Percentiles rank a stretch among this genome's conserved stretches.
Evolutionary conservation across 1,140 invertebrate species (phyloP).

Genomic region (Sitophilus oryzae): DNA sequence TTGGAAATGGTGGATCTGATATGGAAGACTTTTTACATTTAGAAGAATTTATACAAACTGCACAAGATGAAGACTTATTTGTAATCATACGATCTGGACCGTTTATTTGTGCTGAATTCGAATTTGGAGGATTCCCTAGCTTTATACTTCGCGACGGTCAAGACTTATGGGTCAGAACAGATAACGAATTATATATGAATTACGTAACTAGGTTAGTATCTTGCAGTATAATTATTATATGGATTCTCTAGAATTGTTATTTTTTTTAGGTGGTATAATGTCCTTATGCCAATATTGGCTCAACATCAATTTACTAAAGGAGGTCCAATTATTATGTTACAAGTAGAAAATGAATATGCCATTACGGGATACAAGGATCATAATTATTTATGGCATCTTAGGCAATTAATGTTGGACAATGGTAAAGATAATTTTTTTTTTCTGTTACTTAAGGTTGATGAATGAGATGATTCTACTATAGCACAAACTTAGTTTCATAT

Average conservation of each 20-base stretch:
- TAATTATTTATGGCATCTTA: slow-evolving; percentile 45
- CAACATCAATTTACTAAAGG: slow-evolving; percentile 50
- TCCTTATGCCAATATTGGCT: slow-evolving; percentile 46
- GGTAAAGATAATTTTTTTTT: no score
- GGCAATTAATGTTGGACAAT: slow-evolving; percentile 38
- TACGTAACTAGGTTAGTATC: slow-evolving; percentile 36
- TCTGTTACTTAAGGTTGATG: no score
- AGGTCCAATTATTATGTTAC: slow-evolving; percentile 52
- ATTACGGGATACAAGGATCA: slow-evolving; percentile 19
- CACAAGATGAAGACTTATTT: slow-evolving; percentile 72
- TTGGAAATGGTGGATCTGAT: slow-evolving; percentile 66
- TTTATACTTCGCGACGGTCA: slow-evolving; percentile 27
- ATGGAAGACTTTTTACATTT: slow-evolving; percentile 52
- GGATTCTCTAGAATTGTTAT: no score
- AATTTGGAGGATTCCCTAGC: slow-evolving; percentile 44
- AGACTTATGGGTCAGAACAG: slow-evolving; percentile 47
- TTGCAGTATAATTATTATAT: neutral
- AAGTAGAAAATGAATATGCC: slow-evolving; percentile 56
- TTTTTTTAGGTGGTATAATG: slow-evolving; percentile 44
- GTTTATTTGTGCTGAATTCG: slow-evolving; percentile 86
- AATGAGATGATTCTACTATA: no score
- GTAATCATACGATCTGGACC: slow-evolving; percentile 87
- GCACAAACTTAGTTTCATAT: no score
- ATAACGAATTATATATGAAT: slow-evolving; percentile 45
- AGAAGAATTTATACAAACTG: slow-evolving; percentile 67